Evolutionary conservation across 2,797 vertebrate genomes (phyloP), one percentile per base, ranked within the genome.

Genomic region (Chromobotia macracanthus): DNA sequence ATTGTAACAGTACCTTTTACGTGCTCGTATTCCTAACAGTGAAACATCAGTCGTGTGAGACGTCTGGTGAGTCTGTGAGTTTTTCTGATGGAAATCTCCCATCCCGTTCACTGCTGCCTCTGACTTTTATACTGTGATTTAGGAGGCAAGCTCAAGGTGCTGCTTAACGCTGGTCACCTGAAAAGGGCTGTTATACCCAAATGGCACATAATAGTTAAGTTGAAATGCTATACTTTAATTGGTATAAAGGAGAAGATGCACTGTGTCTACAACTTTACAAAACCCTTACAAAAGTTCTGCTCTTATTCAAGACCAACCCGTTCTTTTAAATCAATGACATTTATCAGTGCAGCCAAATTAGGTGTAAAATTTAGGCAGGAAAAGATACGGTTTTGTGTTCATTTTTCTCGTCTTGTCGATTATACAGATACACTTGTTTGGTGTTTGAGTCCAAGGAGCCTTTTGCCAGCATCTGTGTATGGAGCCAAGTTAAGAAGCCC

Each of bases 121-220:
- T 91, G 92, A 90, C 93, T 95, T 95, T 94, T 95, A 95, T 88
- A 90, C 86, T 87, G 84, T 11, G 84, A 86, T 88, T 80, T 89
- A 86, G 88, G 65, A 81, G 89, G 85, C 89, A 87, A 90, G 86
- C 90, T 58, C 41, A 72, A 85, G 84, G 83, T 88, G 86, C 72
- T 60, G 48, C 48, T 18, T 73, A 73, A 72, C 87, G 80, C 77
- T 77, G 25, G 10, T 65, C 68, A 86, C 86, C 83, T 87, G 82
- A 80, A 81, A 35, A 10, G 19, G 3, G 41, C 41, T 44, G 41
- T 11, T 44, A 44, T 44, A 44, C 41, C 11, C 41, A 1, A 44
- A 44, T 44, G 10, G 41, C 41, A 44, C 41, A 44, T 44, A 44
- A 44, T 21, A n/a, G 9, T 55, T 21, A 19, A 55, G 8, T 3